Percentiles rank a stretch among this genome's conserved stretches.
Evolutionary conservation across 2,888 invertebrate genomes (phyloP).

Genomic region (Schizotus pectinicornis): DNA sequence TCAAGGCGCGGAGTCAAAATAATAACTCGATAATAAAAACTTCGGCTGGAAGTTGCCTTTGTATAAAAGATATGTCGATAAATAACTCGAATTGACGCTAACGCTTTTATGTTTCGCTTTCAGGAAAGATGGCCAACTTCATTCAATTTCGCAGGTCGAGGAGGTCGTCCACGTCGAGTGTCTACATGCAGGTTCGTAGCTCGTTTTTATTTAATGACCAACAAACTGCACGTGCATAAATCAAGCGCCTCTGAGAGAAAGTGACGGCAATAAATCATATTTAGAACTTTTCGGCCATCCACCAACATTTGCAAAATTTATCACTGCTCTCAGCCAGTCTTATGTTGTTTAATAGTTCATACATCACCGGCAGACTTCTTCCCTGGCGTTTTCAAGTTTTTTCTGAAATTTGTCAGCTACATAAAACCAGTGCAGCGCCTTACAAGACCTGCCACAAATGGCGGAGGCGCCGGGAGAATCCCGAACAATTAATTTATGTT

Average conservation of each 20-base stretch:
- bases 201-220: background rate
- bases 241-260: background rate
- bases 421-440: too few species aligned
- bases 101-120: slow-evolving; percentile 10
- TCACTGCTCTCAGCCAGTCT: background rate
- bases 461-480: too few species aligned
- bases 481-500: too few species aligned
- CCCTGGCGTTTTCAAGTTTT: background rate
- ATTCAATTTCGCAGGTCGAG: slow-evolving; percentile 34
- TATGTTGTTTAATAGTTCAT: slow-evolving; percentile 11
- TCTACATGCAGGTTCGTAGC: slow-evolving; percentile 35
- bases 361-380: slow-evolving; percentile 6
- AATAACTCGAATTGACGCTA: too few species aligned
- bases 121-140: slow-evolving; percentile 32
- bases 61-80: background rate
- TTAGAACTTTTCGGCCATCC: background rate
- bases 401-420: slow-evolving; percentile 1
- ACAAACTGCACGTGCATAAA: background rate
- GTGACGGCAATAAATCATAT: background rate
- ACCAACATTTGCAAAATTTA: background rate
- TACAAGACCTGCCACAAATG: too few species aligned
- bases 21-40: too few species aligned
- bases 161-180: slow-evolving; percentile 35
- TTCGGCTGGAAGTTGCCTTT: background rate
- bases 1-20: background rate